Base-by-base conservation (phyloP, 1,140 invertebrate genomes). In the Leptinotarsa undecemlineata region DNA sequence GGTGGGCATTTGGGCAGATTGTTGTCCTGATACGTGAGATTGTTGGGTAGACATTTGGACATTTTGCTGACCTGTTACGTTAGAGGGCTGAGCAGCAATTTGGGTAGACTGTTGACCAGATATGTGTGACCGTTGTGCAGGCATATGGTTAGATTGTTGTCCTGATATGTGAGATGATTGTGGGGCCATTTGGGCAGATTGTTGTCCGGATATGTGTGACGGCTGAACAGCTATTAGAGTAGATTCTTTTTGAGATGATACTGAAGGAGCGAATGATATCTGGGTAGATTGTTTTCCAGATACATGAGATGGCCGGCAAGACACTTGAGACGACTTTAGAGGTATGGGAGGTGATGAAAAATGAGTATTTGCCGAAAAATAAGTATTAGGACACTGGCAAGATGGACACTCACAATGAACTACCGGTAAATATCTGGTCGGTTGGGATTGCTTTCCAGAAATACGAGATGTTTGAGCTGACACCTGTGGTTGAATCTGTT, bases 391-490 rank as follows among this genome's bases (percentile, higher is more conserved):
- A 42, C 78, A 79, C 15, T 70, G 77, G 57, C 76, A 77, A 51
- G 72, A 72, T n/a, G 76, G 69, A 69, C 76, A 77, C 17, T 68
- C 26, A 33, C 76, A 77, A 64, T 74, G 72, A 4, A 66, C 14
- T n/a, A 63, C 23, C 6, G 62, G 13, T 14, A 23, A 63, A 14
- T 3, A 1, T 19, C 19, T 23, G 3, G 62, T 4, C 19, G 15
- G 13, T 6, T 63, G 14, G 62, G 6, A 21, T 63, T 21, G 11
- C 20, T 14, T 20, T 63, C 13, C n/a, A 63, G 62, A 63, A 4
- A 23, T 42, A 42, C 33, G 33, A 42, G 33, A 42, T 42, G 33
- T 42, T 42, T 42, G 33, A 42, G 33, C 33, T 42, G 33, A 42
- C 33, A 42, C 33, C n/a, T 63, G 20, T 63, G n/a, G 19, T 63